A percentile compares a stretch with the other conserved stretches of the same genome.
Evolutionary conservation across 2,888 invertebrate species (phyloP).

Genomic region (Corbicula japonica): DNA sequence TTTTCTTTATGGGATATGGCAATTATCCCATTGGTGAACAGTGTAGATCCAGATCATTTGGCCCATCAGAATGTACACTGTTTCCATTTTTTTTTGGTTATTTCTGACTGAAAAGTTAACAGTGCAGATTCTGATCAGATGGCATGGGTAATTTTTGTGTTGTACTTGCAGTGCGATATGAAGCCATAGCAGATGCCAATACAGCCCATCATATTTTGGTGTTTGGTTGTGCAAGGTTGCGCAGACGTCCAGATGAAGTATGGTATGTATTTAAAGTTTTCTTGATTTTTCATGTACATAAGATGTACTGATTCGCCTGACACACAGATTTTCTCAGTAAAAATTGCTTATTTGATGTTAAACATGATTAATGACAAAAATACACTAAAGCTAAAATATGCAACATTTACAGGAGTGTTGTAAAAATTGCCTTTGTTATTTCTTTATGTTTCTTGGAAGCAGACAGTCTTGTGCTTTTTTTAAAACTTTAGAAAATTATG

Average conservation of each 20-base stretch:
- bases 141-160: not conserved
- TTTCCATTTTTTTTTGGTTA: not conserved
- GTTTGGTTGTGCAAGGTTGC: conserved; percentile 87
- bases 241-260: conserved; percentile 86
- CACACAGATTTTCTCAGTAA: not conserved
- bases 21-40: too few relatives aligned
- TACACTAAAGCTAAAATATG: too few relatives aligned
- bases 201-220: conserved; percentile 89
- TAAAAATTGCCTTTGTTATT: not conserved
- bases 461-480: not conserved
- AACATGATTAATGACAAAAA: not conserved
- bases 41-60: not conserved
- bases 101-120: not conserved
- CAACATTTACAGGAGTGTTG: too few relatives aligned
- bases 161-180: conserved; percentile 90
- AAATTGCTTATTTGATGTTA: not conserved
- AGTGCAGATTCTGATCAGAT: not conserved
- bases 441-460: not conserved
- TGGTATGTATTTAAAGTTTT: conserved; percentile 89
- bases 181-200: conserved; percentile 87
- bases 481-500: not conserved
- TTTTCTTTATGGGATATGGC: too few relatives aligned
- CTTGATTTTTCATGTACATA: too few relatives aligned
- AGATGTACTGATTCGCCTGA: too few relatives aligned
- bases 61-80: not conserved